A percentile compares a stretch with the other conserved stretches of the same genome.
These are phyloP conservation scores for Pipistrellus pygmaeus DNA, from an alignment of 2,797 vertebrate genomes.

Conservation along the genomic window DNA sequence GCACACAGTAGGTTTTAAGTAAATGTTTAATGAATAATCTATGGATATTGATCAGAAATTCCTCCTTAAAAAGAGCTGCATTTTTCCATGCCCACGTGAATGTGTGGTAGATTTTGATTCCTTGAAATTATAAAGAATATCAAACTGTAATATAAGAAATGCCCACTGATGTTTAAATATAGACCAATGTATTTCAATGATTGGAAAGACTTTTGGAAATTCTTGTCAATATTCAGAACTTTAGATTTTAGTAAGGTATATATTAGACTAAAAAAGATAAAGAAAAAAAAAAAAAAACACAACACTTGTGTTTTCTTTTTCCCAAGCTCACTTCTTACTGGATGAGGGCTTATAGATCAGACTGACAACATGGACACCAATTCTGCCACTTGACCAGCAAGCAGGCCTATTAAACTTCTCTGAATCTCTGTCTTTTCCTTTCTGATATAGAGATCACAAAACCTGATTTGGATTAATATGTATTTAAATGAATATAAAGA, in stretches of 20 bases:
- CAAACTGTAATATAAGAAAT: neutral
- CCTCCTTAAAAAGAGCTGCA: neutral
- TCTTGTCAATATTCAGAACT: neutral
- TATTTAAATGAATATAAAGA: constrained; percentile 32
- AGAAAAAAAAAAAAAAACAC: neutral
- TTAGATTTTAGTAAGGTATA: neutral
- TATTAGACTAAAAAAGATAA: neutral
- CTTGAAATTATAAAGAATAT: neutral
- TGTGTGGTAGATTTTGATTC: neutral
- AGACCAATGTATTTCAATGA: neutral
- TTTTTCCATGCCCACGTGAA: neutral
- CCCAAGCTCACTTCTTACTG: neutral
- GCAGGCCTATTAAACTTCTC: neutral
- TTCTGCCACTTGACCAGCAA: neutral
- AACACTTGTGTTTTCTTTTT: neutral
- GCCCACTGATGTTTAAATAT: neutral
- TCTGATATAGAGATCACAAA: neutral
- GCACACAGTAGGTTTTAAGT: neutral
- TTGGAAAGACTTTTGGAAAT: neutral
- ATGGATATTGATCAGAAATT: neutral
- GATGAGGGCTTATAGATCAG: neutral
- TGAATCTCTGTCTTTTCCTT: neutral
- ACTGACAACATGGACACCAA: neutral
- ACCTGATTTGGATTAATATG: neutral
- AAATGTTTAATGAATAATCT: neutral